phyloP scores from a whole-genome alignment of 2,888 invertebrate species.

The Tachina fera region DNA sequence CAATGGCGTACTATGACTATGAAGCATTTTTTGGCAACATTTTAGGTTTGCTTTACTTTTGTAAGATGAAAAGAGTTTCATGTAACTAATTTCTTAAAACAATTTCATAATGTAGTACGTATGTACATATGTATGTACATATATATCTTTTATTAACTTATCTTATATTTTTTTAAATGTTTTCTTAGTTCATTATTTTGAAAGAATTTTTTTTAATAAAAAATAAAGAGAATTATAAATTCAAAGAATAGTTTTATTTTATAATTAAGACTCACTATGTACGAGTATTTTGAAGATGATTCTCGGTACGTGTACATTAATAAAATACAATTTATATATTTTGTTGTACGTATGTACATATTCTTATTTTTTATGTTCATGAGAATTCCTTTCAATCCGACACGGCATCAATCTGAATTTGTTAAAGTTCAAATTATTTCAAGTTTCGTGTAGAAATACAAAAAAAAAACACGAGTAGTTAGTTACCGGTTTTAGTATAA shows the following conservation, averaged over 20 bases:
- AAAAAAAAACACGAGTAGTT: not conserved
- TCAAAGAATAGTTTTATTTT: not conserved
- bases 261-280: not conserved
- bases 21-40: too few relatives aligned
- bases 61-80: too few relatives aligned
- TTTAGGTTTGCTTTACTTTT: too few relatives aligned
- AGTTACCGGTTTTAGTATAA: constrained; percentile 28
- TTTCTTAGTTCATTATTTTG: not conserved
- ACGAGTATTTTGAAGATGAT: constrained; percentile 4
- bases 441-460: constrained; percentile 28
- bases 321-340: not conserved
- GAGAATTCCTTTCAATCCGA: constrained; percentile 62
- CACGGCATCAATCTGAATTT: constrained; percentile 56
- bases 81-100: too few relatives aligned
- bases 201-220: not conserved
- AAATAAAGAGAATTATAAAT: not conserved
- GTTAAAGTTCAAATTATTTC: constrained; percentile 44
- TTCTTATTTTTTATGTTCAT: constrained; percentile 45
- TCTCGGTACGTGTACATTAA: constrained; percentile 2
- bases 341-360: too few relatives aligned
- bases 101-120: too few relatives aligned
- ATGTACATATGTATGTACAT: too few relatives aligned
- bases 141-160: not conserved
- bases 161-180: not conserved
- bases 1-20: too few relatives aligned